Evolutionary conservation across 2,888 invertebrate genomes (phyloP), one percentile per base, ranked within the genome.

Genomic region (Synanthedon andrenaeformis): DNA sequence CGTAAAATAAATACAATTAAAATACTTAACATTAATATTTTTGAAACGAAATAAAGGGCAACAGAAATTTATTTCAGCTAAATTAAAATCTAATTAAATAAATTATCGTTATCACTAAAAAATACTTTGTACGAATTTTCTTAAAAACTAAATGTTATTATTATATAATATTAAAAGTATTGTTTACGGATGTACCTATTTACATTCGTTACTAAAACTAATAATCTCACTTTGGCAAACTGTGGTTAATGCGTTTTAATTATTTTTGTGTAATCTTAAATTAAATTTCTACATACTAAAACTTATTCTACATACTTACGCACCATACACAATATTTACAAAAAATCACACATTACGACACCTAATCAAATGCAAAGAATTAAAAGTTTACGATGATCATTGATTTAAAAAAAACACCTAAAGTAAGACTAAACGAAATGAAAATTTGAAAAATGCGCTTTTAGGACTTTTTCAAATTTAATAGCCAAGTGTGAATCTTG

Each of bases 201-300:
- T 55, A 42, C 52, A 55, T 51, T 51, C 49, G 17, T 53, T 41
- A 49, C 17, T 76, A 69, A 56, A 35, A 66, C 82, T 87, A 88
- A 87, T 88, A 88, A 88, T 88, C 88, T 88, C 88, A 88, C 88
- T 88, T 88, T 88, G 88, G 88, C 88, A 88, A 86, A 88, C 88
- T 88, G 88, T 88, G 88, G 88, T 88, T 84, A 82, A 79, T 80
- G 74, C 72, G 79, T 78, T 80, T 35, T 62, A 57, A 64, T 66
- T 59, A 64, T 62, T 66, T 67, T 60, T 64, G 61, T 62, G 59
- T 55, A 49, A 11, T 45, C 45, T 45, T 45, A 45, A 45, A 11
- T 12, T 45, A 13, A 3, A 45, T 13, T 13, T 45, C 13, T 28
- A 6, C 10, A 35, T 23, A 35, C 35, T 35, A 45, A 13, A 45